Evolutionary conservation across 2,797 vertebrate genomes (phyloP).

Genomic region (Cetoscarus ocellatus): DNA sequence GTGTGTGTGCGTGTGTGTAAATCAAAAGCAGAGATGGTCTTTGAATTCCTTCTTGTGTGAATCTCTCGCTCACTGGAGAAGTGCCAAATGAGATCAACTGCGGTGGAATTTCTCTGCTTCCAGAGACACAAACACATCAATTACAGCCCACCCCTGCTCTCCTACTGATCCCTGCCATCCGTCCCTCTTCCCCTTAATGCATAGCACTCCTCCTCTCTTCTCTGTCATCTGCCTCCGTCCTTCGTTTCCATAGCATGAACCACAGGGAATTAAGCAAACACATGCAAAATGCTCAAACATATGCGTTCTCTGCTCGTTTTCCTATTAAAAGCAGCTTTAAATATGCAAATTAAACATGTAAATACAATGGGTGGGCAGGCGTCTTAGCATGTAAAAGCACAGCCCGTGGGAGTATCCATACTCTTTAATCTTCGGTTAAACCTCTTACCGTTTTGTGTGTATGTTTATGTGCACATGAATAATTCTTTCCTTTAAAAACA

Average conservation of each 20-base stretch:
- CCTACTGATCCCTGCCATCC: slow-evolving; percentile 31
- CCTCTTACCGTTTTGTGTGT: slow-evolving; percentile 7
- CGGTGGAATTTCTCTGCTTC: slow-evolving; percentile 39
- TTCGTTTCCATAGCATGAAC: slow-evolving; percentile 17
- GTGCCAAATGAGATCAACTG: slow-evolving; percentile 65
- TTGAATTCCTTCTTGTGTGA: slow-evolving; percentile 35
- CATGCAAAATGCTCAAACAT: slow-evolving; percentile 31
- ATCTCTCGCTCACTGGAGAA: slow-evolving; percentile 40
- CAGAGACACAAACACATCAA: slow-evolving; percentile 57
- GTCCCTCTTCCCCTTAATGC: slow-evolving; percentile 10
- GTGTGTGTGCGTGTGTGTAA: slow-evolving; percentile 4
- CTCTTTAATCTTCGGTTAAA: slow-evolving; percentile 41
- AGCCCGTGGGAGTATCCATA: slow-evolving; percentile 15
- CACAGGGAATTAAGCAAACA: slow-evolving; percentile 55
- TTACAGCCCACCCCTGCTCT: slow-evolving; percentile 44
- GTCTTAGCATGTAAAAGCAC: slow-evolving; percentile 24
- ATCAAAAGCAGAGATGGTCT: slow-evolving; percentile 33
- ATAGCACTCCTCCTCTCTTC: slow-evolving; percentile 4
- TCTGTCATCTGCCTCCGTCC: slow-evolving; percentile 11
- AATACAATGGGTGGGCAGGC: slow-evolving; percentile 25
- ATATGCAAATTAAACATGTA: slow-evolving; percentile 64
- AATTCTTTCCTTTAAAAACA: not conserved
- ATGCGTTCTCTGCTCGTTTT: slow-evolving; percentile 9
- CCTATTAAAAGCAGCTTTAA: slow-evolving; percentile 47
- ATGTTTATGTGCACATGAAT: not conserved